Conservation (phyloP, 2,888 invertebrate genomes). For the Acronicta psi region DNA sequence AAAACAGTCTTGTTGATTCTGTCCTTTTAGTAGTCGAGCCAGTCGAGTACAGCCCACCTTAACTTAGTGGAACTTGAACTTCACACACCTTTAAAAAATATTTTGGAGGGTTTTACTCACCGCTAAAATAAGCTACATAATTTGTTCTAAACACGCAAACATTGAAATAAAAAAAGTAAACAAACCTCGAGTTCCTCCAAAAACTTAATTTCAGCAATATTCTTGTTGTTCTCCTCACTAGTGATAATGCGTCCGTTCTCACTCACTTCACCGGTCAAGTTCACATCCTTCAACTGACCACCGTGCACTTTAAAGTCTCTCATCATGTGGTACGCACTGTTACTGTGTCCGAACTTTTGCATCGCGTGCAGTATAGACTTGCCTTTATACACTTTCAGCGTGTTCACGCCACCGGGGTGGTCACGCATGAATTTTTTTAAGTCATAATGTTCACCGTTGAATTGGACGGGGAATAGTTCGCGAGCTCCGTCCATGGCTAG, state of each 20-base stretch:
- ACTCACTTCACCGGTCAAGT: slow-evolving; percentile 78
- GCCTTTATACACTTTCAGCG: slow-evolving; percentile 88
- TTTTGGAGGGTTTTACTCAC: too few species aligned
- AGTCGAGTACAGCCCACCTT: too few species aligned
- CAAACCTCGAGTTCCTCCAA: slow-evolving; percentile 83
- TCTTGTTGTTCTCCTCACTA: slow-evolving; percentile 67
- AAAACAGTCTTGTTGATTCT: too few species aligned
- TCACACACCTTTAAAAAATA: too few species aligned
- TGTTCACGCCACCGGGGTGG: slow-evolving; percentile 93
- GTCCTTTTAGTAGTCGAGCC: too few species aligned
- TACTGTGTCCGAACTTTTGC: slow-evolving; percentile 89
- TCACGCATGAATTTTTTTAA: slow-evolving; percentile 90
- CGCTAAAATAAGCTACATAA: neutral
- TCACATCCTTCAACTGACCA: slow-evolving; percentile 79
- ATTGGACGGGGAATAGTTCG: slow-evolving; percentile 72
- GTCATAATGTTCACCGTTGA: slow-evolving; percentile 89
- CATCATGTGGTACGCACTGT: slow-evolving; percentile 90
- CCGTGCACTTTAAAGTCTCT: slow-evolving; percentile 88
- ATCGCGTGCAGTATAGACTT: slow-evolving; percentile 88
- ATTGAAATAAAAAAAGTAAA: neutral
- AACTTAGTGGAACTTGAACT: too few species aligned
- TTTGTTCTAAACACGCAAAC: neutral
- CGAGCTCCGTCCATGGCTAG: slow-evolving; percentile 30
- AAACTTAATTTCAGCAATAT: slow-evolving; percentile 74
- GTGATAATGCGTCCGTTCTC: slow-evolving; percentile 80